Percentiles rank a stretch among this genome's conserved stretches.
Evolutionary conservation across 1,140 invertebrate genomes (phyloP).

Genomic region (Hypothenemus hampei): DNA sequence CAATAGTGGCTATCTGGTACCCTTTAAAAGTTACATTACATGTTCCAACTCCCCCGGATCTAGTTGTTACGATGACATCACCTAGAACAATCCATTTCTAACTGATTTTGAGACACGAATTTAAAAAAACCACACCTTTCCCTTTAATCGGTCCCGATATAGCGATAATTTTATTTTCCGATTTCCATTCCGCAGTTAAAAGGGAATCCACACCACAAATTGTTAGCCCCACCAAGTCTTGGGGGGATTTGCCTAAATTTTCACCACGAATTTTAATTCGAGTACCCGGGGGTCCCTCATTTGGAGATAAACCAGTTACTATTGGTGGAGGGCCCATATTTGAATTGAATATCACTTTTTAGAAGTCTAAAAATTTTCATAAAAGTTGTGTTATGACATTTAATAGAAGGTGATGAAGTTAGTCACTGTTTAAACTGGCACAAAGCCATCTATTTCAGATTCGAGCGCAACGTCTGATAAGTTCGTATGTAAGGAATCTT

Average conservation of each 20-base stretch:
- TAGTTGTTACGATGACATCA: constrained; percentile 91
- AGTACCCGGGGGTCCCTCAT: constrained; percentile 95
- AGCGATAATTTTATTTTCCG: constrained; percentile 93
- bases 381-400: no score
- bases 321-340: constrained; percentile 72
- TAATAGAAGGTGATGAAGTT: no score
- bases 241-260: constrained; percentile 79
- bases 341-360: constrained; percentile 4
- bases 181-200: constrained; percentile 96
- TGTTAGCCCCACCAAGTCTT: constrained; percentile 83
- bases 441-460: no score
- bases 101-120: background rate
- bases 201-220: constrained; percentile 96
- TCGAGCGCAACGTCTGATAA: constrained; percentile 26
- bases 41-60: constrained; percentile 83
- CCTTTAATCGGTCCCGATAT: constrained; percentile 91
- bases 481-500: constrained; percentile 48
- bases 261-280: constrained; percentile 94
- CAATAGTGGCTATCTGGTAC: constrained; percentile 62
- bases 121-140: constrained; percentile 54
- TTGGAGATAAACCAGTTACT: constrained; percentile 96
- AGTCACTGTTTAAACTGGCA: no score
- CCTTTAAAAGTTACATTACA: constrained; percentile 93
- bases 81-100: constrained; percentile 42
- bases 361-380: no score